These are phyloP conservation scores for Myanophis thanlyinensis DNA, from an alignment of 2,113 vertebrate species.

Conservation along the genomic window DNA sequence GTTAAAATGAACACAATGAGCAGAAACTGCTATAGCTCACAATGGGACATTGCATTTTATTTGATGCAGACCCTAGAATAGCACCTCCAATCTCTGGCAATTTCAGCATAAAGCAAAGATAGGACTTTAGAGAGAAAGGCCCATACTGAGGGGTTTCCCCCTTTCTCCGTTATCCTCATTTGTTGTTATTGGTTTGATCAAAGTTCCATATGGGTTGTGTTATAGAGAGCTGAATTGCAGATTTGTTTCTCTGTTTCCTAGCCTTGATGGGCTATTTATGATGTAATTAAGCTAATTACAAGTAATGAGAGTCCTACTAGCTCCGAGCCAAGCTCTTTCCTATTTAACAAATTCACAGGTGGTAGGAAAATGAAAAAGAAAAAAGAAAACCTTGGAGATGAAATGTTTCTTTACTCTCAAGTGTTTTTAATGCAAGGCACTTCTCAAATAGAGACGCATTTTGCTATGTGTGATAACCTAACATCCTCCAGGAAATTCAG, in stretches of 20 bases:
- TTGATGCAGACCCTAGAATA: not conserved
- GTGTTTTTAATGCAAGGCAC: not conserved
- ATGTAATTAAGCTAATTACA: constrained; percentile 73
- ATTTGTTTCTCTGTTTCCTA: constrained; percentile 68
- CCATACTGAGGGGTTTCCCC: not conserved
- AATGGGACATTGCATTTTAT: not conserved
- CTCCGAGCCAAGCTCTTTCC: constrained; percentile 66
- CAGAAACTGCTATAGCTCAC: not conserved
- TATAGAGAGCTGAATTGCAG: constrained; percentile 62
- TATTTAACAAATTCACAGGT: constrained; percentile 68
- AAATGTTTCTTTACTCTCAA: constrained; percentile 41
- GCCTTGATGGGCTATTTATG: constrained; percentile 72
- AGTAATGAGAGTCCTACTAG: constrained; percentile 67
- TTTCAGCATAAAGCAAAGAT: not conserved
- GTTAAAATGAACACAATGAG: not conserved
- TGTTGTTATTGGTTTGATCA: constrained; percentile 57
- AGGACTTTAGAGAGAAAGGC: not conserved
- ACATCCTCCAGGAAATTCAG: constrained; percentile 5
- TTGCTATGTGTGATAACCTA: accelerated
- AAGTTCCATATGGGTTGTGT: constrained; percentile 49
- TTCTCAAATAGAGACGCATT: not conserved
- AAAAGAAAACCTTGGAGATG: constrained; percentile 40
- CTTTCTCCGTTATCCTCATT: constrained; percentile 20
- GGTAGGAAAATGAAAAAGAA: constrained; percentile 45
- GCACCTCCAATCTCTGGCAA: not conserved